Base-by-base conservation (phyloP, 2,888 invertebrate genomes). In the Neocrepidodera transversa region DNA sequence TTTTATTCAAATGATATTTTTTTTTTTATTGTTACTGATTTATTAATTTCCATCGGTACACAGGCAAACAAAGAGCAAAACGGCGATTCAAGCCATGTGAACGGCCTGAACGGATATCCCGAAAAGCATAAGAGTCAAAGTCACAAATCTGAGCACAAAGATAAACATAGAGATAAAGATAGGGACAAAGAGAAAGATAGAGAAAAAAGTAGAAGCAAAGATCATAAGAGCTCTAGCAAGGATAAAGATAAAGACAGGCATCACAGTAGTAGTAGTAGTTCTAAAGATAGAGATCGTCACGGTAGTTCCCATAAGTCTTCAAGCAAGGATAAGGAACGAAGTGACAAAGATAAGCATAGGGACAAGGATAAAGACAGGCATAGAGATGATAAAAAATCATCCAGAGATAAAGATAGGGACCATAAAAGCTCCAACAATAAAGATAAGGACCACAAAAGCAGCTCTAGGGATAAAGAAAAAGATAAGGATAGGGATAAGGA, bases 81-180 rank as follows among this genome's bases (percentile, higher is more conserved):
- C 74, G 72, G 78, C 14, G 71, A 70, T 45, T 67, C 71, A 43
- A 73, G 73, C 79, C 86, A 87, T 82, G 83, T 90, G 81, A 92
- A 92, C 82, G 92, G 92, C 60, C 82, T 91, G 75, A 90, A 92
- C 81, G 93, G 92, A 53, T 91, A 88, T 78, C 70, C 79, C 2
- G 79, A 79, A 42, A 84, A 84, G 57, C 82, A 82, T 66, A 83
- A 83, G 67, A 82, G 82, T 65, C 82, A 84, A 72, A 82, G 82
- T 65, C 82, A 84, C 72, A 84, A 83, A 74, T 84, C 84, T 16
- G 84, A 85, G 35, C 83, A 84, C 65, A 87, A 86, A 73, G 69
- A 69, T 58, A 88, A 88, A 74, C 86, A 89, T 74, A 84, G 86
- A 64, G 84, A 75, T 54, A 83, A 83, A 78, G 73, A 75, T 79